Evolutionary conservation across 1,140 invertebrate genomes (phyloP), one percentile per base, ranked within the genome.

Genomic region (Megalopta genalis): DNA sequence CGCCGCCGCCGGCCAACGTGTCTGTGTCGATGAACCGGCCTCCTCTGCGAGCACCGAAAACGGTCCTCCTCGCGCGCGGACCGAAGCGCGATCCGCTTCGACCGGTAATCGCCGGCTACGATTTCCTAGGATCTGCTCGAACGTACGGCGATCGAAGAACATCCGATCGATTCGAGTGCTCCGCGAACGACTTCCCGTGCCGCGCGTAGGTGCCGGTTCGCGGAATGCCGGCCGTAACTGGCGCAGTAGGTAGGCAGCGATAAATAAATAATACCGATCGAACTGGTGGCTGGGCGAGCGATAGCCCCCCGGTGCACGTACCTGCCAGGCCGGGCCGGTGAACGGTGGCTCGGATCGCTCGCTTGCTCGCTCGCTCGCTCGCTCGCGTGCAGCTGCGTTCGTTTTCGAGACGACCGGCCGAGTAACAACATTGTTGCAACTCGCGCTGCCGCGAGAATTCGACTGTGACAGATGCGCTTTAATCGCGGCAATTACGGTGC

Each of bases 211-310:
- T 72, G 83, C 59, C 60, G 67, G 27, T 69, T 88, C 81, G 71
- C 60, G 81, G 86, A 90, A 89, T 89, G 87, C 82, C 84, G 70
- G 66, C 73, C 74, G 80, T 88, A 89, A 87, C 88, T 90, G 77
- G 86, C 84, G 82, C 86, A 90, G 86, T 87, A 86, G 86, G 88
- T 88, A 89, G 84, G 79, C 72, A 74, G 77, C 66, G 85, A 86
- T 87, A 86, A 90, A 90, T 90, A 88, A 90, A 88, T 90, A 87
- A 89, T 85, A 80, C 73, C 78, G 73, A 79, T 83, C 83, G 80
- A 86, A 86, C 77, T 72, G 54, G 80, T 52, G 25, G 42, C 39
- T 32, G 60, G 64, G n/a, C 54, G 54, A 57, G 76, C 75, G 25
- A 69, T 77, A 68, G 49, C 49, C 18, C 16, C 18, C 54, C 21